A percentile compares a stretch with the other conserved stretches of the same genome.
These are phyloP conservation scores for Nyctibius grandis DNA, from an alignment of 2,797 vertebrate genomes.

Conservation along the genomic window DNA sequence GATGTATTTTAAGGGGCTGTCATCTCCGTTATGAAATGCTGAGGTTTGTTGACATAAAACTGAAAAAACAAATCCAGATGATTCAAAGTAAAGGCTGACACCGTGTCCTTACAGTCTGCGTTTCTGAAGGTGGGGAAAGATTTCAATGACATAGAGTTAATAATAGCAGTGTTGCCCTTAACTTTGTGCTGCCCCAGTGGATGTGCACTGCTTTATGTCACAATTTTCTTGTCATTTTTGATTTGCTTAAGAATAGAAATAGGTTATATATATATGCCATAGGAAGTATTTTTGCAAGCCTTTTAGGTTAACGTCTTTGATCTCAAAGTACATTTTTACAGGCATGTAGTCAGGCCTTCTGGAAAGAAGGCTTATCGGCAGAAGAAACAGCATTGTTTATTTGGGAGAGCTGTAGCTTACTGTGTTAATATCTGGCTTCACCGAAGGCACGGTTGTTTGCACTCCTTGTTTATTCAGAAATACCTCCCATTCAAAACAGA, in stretches of 20 bases:
- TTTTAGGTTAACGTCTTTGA: slow-evolving; percentile 5
- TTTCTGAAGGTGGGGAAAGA: slow-evolving; percentile 45
- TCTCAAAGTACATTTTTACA: neutral
- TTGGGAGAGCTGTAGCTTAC: slow-evolving; percentile 9
- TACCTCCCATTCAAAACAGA: neutral
- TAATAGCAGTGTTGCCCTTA: slow-evolving; percentile 51
- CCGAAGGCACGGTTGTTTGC: neutral
- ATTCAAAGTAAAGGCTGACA: slow-evolving; percentile 16
- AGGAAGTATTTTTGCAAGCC: neutral
- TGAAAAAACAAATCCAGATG: neutral
- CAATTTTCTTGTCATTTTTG: neutral
- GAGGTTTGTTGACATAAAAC: slow-evolving; percentile 39
- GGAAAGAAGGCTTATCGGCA: neutral
- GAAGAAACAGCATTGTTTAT: neutral
- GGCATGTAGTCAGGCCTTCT: slow-evolving; percentile 22
- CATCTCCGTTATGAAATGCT: slow-evolving; percentile 19
- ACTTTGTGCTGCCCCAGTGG: slow-evolving; percentile 39
- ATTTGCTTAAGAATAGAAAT: slow-evolving; percentile 19
- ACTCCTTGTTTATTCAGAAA: neutral
- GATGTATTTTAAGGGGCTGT: slow-evolving; percentile 15
- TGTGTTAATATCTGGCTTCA: neutral
- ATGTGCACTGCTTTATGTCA: slow-evolving; percentile 15
- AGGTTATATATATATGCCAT: neutral
- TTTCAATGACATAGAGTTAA: slow-evolving; percentile 50
- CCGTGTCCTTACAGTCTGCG: neutral